Evolutionary conservation across 1,140 invertebrate species (phyloP).

Genomic region (Aporrectodea caliginosa): DNA sequence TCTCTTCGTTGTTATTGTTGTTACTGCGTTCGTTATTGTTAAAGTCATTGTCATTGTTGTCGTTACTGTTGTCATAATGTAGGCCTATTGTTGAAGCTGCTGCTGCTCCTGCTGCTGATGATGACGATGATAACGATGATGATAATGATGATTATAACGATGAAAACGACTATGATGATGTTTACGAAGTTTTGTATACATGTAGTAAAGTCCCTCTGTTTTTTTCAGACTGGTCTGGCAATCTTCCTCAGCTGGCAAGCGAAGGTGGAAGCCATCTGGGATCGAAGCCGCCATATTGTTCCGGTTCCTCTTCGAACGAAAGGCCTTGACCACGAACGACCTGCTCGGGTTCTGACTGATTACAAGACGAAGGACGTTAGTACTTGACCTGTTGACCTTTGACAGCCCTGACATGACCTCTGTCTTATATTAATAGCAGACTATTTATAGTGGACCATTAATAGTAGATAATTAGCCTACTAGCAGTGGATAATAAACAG

Average conservation of each 20-base stretch:
- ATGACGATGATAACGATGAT: not conserved
- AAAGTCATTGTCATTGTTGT: too few species aligned
- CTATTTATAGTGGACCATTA: not conserved
- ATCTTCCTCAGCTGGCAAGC: constrained; percentile 24
- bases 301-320: constrained; percentile 24
- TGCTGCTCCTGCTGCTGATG: not conserved
- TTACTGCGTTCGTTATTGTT: not conserved
- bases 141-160: not conserved
- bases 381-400: not conserved
- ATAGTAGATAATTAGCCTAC: not conserved
- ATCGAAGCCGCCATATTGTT: constrained; percentile 18
- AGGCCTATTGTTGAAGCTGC: not conserved
- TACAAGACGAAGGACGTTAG: constrained; percentile 31
- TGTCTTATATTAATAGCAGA: not conserved
- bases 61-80: not conserved
- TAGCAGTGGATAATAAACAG: too few species aligned
- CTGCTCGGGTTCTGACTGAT: constrained; percentile 7
- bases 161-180: too few species aligned
- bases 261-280: constrained; percentile 21
- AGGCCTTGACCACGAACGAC: constrained; percentile 22
- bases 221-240: constrained; percentile 19
- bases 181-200: too few species aligned
- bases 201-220: too few species aligned
- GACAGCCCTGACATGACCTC: not conserved
- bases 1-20: too few species aligned